Conservation (phyloP, 2,797 vertebrate species). For the Macropodus opercularis region DNA sequence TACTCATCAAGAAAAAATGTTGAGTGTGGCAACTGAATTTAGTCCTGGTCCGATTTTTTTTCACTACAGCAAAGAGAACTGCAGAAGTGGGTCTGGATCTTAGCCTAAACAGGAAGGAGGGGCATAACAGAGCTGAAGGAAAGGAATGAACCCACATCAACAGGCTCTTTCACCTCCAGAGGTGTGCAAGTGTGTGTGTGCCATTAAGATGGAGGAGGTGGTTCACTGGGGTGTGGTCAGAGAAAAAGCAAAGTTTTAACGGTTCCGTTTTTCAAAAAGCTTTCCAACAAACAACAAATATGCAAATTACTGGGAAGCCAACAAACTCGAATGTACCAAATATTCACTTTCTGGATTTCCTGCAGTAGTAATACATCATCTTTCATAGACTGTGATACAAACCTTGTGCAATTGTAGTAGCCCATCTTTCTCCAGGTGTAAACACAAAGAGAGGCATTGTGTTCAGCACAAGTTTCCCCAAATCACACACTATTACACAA, state of each 20-base stretch:
- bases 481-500: too few relatives aligned
- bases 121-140: slow-evolving; percentile 35
- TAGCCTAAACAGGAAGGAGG: slow-evolving; percentile 48
- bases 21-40: slow-evolving; percentile 55
- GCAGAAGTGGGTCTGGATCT: slow-evolving; percentile 34
- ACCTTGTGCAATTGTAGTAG: slow-evolving; percentile 8
- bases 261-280: slow-evolving; percentile 60
- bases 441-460: slow-evolving; percentile 6
- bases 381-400: slow-evolving; percentile 2
- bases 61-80: slow-evolving; percentile 42
- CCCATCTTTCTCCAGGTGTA: slow-evolving; percentile 21
- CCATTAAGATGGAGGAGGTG: slow-evolving; percentile 53
- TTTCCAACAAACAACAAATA: slow-evolving; percentile 10
- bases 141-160: slow-evolving; percentile 68
- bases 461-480: neutral
- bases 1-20: slow-evolving; percentile 33
- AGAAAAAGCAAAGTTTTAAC: slow-evolving; percentile 57
- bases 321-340: neutral
- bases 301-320: neutral
- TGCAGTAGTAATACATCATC: neutral
- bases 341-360: neutral
- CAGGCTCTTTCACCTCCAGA: slow-evolving; percentile 78
- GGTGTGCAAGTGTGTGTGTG: slow-evolving; percentile 59
- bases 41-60: slow-evolving; percentile 45
- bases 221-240: slow-evolving; percentile 61